Evolutionary conservation across 2,888 invertebrate genomes (phyloP), one percentile per base, ranked within the genome.

Genomic region (Nemurella pictetii): DNA sequence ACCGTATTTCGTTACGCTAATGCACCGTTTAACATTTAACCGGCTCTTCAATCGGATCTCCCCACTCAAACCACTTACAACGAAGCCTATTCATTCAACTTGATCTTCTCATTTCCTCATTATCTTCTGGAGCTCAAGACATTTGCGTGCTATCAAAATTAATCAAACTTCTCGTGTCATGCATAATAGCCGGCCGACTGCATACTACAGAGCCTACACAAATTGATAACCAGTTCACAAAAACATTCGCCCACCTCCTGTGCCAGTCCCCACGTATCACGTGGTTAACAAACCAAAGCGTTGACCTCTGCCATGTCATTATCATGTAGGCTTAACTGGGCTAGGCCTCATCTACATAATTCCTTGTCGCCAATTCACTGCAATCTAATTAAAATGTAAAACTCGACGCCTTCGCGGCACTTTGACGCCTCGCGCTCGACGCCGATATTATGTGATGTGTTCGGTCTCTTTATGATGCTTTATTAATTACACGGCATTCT

Each of bases 21-120:
- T 20, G 12, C 55, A 7, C 1, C 55, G 55, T 55, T 55, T 55
- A 55, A 12, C 55, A 20, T 55, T 55, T 55, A 55, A 55, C 55
- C 20, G 55, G 55, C 15, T 55, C 55, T 55, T 55, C 55, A 55
- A 55, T 55, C 55, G 55, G 20, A 55, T 12, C 3, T 12, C 55
- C 55, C 55, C 55, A 55, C 55, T 55, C 55, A 55, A 55, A 55
- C 55, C 55, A 55, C 55, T 55, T 55, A 55, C 55, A 55, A 55
- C 3, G 55, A 55, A 55, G 20, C 55, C 55, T 55, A 55, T 55
- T 55, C 55, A 55, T 55, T 7, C 55, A 55, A 55, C 55, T 55
- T 55, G 55, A 55, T 55, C 55, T 15, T 78, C 78, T 30, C 78
- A 78, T 78, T 78, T 78, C 78, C 78, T 78, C 78, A 78, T 78